Conservation (phyloP, 1,140 invertebrate genomes). For the Solenopsis fugax region DNA sequence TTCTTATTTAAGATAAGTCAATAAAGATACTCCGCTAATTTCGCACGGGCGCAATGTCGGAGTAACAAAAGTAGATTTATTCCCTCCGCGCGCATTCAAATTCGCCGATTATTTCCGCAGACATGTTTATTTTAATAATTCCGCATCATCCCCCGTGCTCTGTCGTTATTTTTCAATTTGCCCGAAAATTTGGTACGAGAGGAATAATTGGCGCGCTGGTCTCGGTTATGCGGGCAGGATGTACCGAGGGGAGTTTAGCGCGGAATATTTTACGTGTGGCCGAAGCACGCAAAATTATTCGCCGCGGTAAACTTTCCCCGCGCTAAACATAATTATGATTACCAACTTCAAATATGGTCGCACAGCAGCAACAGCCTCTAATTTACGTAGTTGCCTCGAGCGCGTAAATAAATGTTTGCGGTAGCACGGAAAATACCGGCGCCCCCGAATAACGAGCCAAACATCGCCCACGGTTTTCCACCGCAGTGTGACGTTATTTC, state of each 20-base stretch:
- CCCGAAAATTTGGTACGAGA: constrained; percentile 33
- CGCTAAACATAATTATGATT: constrained; percentile 64
- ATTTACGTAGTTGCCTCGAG: constrained; percentile 49
- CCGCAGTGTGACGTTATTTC: constrained; percentile 23
- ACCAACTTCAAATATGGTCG: constrained; percentile 63
- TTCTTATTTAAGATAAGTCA: constrained; percentile 11
- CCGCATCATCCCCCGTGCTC: neutral
- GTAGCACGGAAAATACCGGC: constrained; percentile 25
- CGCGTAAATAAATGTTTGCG: constrained; percentile 63
- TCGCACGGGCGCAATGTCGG: no score
- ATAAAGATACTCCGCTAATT: constrained; percentile 7
- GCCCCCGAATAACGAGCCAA: constrained; percentile 55
- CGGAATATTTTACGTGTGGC: constrained; percentile 53
- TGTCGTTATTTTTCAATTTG: constrained; percentile 54
- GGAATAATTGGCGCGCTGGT: constrained; percentile 32
- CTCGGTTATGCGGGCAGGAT: neutral
- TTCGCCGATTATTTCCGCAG: constrained; percentile 11
- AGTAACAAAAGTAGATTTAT: constrained; percentile 15
- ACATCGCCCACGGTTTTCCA: constrained; percentile 32
- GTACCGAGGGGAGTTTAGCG: constrained; percentile 40
- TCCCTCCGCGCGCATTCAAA: neutral
- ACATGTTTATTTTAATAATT: constrained; percentile 49
- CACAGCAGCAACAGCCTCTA: constrained; percentile 31
- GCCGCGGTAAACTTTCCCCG: constrained; percentile 46
- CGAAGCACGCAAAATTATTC: constrained; percentile 57